Evolutionary conservation across 2,797 vertebrate genomes (phyloP).

Genomic region (Rachycentron canadum): DNA sequence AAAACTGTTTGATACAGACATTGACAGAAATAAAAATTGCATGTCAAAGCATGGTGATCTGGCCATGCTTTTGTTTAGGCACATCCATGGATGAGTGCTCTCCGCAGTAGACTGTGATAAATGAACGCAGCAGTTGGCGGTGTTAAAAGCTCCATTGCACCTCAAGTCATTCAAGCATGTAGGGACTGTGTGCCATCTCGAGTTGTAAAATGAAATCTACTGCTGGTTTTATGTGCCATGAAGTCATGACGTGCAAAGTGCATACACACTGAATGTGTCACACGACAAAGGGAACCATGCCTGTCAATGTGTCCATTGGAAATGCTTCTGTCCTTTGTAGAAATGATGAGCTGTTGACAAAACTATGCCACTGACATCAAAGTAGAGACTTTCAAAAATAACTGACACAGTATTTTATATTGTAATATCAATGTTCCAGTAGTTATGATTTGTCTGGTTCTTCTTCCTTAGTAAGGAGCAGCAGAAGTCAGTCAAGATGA

Average conservation of each 20-base stretch:
- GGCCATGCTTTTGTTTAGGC: slow-evolving; percentile 67
- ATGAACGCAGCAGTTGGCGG: slow-evolving; percentile 22
- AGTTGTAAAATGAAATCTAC: slow-evolving; percentile 27
- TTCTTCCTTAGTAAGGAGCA: slow-evolving; percentile 88
- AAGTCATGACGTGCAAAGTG: slow-evolving; percentile 32
- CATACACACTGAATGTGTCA: slow-evolving; percentile 41
- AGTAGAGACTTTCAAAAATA: background rate
- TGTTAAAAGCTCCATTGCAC: slow-evolving; percentile 56
- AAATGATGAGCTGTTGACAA: background rate
- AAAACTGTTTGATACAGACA: slow-evolving; percentile 41
- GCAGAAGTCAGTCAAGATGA: slow-evolving; percentile 91
- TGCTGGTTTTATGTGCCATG: slow-evolving; percentile 33
- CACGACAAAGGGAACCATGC: slow-evolving; percentile 23
- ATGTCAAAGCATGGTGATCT: slow-evolving; percentile 62
- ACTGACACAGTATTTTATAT: slow-evolving; percentile 2
- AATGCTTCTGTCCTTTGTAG: slow-evolving; percentile 10
- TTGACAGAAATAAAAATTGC: slow-evolving; percentile 40
- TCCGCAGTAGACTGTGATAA: slow-evolving; percentile 48
- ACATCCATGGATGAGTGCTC: slow-evolving; percentile 71
- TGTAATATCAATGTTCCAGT: background rate
- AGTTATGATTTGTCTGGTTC: slow-evolving; percentile 26
- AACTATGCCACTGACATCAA: slow-evolving; percentile 1
- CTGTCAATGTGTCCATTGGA: slow-evolving; percentile 33
- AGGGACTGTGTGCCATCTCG: slow-evolving; percentile 36
- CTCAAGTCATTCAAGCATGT: slow-evolving; percentile 59